Base-by-base conservation (phyloP, 2,797 vertebrate species). In the Dipus sagitta region DNA sequence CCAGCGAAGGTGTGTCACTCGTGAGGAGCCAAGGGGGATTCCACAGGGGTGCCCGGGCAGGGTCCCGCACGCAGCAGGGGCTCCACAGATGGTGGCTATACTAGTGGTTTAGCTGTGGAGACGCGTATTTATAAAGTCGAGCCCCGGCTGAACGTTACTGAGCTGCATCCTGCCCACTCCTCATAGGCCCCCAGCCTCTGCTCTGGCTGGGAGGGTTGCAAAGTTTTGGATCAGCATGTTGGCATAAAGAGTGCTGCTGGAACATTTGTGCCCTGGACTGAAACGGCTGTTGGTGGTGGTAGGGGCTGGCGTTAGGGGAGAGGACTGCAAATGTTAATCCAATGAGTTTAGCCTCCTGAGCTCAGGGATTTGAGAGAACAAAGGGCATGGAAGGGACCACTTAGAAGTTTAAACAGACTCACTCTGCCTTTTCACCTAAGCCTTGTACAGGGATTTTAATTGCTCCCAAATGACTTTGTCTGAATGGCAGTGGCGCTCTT, bases 361-460 rank as follows among this genome's bases (percentile, higher is more conserved):
- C 13, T 80, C 60, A 64, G 75, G 83, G 89, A 85, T 95, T 91
- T 92, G 86, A 81, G 52, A 54, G 88, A 76, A 82, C 79, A 84
- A 79, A 96, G 84, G 87, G 64, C 82, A 72, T 30, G 91, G 85
- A 92, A 90, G 80, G 91, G 93, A 92, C 80, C 88, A 88, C 88
- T 94, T 94, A 90, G 91, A 93, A 93, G 92, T 96, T 96, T 93
- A 96, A 96, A 90, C 79, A 96, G 93, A 90, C 82, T 90, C 88
- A 68, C 86, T 96, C 86, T 97, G 90, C 80, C 81, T 95, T 97
- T 97, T 94, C 94, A 96, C 92, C 94, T 96, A 84, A n/a, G 58
- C 92, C 91, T 94, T 95, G 78, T 91, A 76, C 82, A 94, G 97
- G 86, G 92, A 92, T 95, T 97, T 97, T 91, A 97, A 81, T 96